Evolutionary conservation across 2,797 vertebrate species (phyloP).

Genomic region (Pangasius djambal): DNA sequence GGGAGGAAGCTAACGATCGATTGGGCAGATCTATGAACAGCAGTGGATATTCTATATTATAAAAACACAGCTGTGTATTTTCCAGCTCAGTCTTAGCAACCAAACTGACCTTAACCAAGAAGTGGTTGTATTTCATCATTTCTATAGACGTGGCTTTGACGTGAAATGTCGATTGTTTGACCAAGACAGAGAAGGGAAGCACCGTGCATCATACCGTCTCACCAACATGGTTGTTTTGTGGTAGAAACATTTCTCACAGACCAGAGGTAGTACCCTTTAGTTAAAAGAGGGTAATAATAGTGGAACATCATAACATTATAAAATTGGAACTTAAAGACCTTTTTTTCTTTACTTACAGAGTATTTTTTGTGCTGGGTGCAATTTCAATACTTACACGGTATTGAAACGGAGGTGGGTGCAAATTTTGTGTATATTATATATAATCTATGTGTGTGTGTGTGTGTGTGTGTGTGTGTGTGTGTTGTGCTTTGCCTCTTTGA

Average conservation of each 20-base stretch:
- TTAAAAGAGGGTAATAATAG: neutral
- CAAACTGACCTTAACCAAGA: conserved; percentile 51
- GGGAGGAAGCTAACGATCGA: conserved; percentile 58
- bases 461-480: too few species aligned
- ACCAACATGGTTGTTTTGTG: neutral
- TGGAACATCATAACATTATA: neutral
- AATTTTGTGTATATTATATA: too few species aligned
- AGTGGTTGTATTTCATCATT: conserved; percentile 1
- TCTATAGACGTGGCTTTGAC: neutral
- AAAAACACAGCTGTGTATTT: conserved; percentile 43
- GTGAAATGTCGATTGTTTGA: conserved; percentile 13
- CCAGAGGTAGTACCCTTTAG: neutral
- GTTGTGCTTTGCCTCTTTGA: neutral
- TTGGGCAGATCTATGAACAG: conserved; percentile 59
- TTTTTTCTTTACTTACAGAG: neutral
- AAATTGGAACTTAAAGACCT: neutral
- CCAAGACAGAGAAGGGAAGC: neutral
- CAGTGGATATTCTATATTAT: conserved; percentile 60
- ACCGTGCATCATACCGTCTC: neutral
- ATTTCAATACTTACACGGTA: neutral
- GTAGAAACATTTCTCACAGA: neutral
- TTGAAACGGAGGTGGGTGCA: neutral
- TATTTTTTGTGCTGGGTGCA: neutral
- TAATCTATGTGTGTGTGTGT: too few species aligned
- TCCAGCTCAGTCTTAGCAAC: conserved; percentile 42